Conservation (phyloP, 1,140 invertebrate genomes). For the Drosophila erecta region DNA sequence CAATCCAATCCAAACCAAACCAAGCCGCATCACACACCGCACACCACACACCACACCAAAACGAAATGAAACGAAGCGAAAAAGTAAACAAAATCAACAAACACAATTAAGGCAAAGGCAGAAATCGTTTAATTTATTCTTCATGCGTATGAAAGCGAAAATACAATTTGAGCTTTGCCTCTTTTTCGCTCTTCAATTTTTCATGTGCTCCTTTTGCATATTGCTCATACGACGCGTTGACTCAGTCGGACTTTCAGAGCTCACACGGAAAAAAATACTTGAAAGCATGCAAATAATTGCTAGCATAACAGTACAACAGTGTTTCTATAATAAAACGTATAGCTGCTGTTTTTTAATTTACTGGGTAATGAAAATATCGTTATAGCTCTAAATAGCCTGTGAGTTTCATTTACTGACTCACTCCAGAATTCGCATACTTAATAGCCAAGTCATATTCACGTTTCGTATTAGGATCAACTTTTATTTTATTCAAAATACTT, state of each 20-base stretch:
- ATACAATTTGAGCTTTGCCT: constrained; percentile 32
- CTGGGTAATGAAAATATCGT: too few relatives aligned
- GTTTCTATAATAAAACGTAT: not conserved
- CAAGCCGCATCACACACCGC: not conserved
- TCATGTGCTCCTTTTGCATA: constrained; percentile 19
- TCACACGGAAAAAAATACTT: constrained; percentile 10
- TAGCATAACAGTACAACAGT: not conserved
- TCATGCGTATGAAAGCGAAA: constrained; percentile 63
- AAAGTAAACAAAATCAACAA: constrained; percentile 50
- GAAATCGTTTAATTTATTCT: constrained; percentile 74
- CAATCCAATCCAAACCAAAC: not conserved
- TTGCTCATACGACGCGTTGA: constrained; percentile 63
- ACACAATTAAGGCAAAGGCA: constrained; percentile 37
- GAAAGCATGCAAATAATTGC: not conserved
- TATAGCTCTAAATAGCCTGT: too few relatives aligned
- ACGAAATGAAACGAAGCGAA: constrained; percentile 34
- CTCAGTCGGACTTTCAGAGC: constrained; percentile 1
- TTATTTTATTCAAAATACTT: too few relatives aligned
- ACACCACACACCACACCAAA: not conserved
- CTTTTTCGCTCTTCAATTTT: constrained; percentile 1
- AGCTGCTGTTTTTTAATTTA: too few relatives aligned
- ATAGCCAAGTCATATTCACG: too few relatives aligned
- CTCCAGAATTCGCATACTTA: too few relatives aligned
- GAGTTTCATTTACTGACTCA: too few relatives aligned
- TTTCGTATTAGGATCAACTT: too few relatives aligned